These are phyloP conservation scores for Podiceps cristatus DNA, from an alignment of 2,113 vertebrate species.

Conservation along the genomic window DNA sequence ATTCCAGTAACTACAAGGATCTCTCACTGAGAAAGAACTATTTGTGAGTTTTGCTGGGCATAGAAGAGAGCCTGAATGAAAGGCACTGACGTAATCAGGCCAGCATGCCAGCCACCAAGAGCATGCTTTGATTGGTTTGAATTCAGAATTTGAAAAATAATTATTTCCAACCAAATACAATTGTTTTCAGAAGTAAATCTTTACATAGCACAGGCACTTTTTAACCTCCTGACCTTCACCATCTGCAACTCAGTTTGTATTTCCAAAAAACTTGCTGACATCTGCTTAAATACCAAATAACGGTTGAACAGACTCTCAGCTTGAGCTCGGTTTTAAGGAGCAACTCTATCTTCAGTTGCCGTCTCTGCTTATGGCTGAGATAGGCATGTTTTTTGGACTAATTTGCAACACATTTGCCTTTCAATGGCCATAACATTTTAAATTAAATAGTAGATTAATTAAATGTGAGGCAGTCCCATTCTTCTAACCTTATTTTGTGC, in stretches of 20 bases:
- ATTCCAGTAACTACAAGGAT: not conserved
- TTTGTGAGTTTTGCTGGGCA: not conserved
- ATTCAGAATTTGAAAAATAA: not conserved
- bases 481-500: not conserved
- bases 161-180: not conserved
- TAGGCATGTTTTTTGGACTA: not conserved
- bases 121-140: not conserved
- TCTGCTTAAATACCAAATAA: conserved; percentile 11
- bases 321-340: not conserved
- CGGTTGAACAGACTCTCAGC: not conserved
- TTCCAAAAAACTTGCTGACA: conserved; percentile 16
- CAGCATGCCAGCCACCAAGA: not conserved
- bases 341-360: not conserved
- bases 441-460: not conserved
- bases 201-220: not conserved
- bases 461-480: not conserved
- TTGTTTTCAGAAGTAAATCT: conserved; percentile 20
- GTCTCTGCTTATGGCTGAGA: not conserved
- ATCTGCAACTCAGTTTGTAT: conserved; percentile 19
- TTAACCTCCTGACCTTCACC: conserved; percentile 1
- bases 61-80: not conserved
- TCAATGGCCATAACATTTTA: not conserved
- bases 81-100: not conserved
- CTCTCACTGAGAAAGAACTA: not conserved
- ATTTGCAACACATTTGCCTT: not conserved